Conservation (phyloP, 2,113 vertebrate genomes). For the Willisornis vidua region DNA sequence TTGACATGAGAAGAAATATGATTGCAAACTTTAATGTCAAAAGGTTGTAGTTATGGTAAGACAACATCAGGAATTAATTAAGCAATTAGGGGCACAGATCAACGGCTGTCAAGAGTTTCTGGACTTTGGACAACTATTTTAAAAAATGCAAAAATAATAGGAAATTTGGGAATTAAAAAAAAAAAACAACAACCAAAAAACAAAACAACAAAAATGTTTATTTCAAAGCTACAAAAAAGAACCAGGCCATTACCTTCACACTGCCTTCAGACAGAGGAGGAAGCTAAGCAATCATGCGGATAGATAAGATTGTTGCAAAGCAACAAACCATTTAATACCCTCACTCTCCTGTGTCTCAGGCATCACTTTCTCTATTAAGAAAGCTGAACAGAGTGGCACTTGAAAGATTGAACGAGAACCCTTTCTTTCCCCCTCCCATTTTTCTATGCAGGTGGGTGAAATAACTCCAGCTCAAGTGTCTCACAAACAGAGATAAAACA, state of each 20-base stretch:
- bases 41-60: neutral
- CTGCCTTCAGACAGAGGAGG: neutral
- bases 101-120: neutral
- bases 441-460: neutral
- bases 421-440: neutral
- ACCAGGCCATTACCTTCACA: neutral
- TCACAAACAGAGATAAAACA: neutral
- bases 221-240: neutral
- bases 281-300: neutral
- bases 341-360: neutral
- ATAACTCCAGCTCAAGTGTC: neutral
- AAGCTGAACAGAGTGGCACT: neutral
- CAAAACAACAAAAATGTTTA: neutral
- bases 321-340: neutral
- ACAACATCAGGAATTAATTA: neutral
- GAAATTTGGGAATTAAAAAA: neutral
- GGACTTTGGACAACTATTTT: neutral
- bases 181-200: no score
- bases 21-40: neutral
- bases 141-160: neutral
- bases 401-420: neutral
- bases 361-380: neutral
- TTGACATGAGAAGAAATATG: neutral
- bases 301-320: neutral
- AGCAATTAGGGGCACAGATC: neutral